phyloP scores from a whole-genome alignment of 2,797 vertebrate species.

The Hippoglossus hippoglossus region DNA sequence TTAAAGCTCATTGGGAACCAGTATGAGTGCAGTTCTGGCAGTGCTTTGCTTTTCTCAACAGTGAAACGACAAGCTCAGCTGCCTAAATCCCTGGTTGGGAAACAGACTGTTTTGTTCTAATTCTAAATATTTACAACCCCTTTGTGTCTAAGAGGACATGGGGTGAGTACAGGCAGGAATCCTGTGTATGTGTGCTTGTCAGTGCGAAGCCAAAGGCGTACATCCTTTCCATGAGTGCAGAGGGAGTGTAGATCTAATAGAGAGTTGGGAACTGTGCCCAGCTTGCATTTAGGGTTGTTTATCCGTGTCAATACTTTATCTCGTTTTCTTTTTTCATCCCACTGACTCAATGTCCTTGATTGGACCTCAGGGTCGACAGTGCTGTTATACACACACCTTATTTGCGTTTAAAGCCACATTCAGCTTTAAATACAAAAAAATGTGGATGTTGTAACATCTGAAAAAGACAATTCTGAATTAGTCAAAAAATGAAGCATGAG shows the following conservation, averaged over 20 bases:
- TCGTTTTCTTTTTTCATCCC: background rate
- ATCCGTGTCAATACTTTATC: constrained; percentile 34
- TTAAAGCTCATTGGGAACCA: background rate
- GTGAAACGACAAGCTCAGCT: constrained; percentile 17
- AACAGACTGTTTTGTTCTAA: constrained; percentile 49
- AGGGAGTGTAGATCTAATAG: constrained; percentile 32
- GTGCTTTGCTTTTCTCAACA: constrained; percentile 23
- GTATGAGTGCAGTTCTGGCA: constrained; percentile 5
- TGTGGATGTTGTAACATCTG: no score
- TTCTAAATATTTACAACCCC: constrained; percentile 66
- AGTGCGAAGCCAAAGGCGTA: constrained; percentile 17
- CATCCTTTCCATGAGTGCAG: constrained; percentile 24
- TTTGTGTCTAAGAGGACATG: constrained; percentile 51
- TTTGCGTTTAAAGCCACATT: no score
- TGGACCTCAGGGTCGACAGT: background rate
- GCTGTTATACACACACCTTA: background rate
- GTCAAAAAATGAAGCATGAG: no score
- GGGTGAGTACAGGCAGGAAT: constrained; percentile 45
- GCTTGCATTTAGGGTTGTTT: constrained; percentile 43
- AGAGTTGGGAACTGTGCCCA: constrained; percentile 41
- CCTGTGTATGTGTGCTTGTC: constrained; percentile 29
- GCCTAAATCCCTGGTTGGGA: constrained; percentile 22
- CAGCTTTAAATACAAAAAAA: no score
- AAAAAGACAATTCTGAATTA: no score
- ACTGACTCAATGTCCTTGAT: constrained; percentile 15